A percentile compares a stretch with the other conserved stretches of the same genome.
phyloP scores from a whole-genome alignment of 2,888 invertebrate species.

The Drosophila melanocephala region DNA sequence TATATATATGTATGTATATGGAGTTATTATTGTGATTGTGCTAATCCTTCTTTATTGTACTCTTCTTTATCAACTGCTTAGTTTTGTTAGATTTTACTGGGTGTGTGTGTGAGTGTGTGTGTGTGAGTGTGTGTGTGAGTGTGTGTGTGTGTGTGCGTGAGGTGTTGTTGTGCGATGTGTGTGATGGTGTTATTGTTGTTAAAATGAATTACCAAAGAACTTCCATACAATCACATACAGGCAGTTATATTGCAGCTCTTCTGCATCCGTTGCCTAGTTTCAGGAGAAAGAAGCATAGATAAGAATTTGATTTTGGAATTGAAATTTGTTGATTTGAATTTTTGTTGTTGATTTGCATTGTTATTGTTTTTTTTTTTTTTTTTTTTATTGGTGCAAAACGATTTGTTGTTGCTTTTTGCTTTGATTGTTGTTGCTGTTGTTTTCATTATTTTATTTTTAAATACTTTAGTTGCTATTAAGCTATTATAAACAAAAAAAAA shows the following conservation, averaged over 20 bases:
- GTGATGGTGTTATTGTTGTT: constrained; percentile 50
- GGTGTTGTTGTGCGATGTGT: constrained; percentile 3
- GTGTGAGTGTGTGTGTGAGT: constrained; percentile 17
- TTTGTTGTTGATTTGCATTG: constrained; percentile 24
- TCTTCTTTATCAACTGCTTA: constrained; percentile 9
- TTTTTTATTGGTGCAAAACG: constrained; percentile 39
- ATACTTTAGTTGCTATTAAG: constrained; percentile 34
- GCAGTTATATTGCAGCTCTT: constrained; percentile 88
- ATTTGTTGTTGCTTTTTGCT: constrained; percentile 29
- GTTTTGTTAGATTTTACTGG: constrained; percentile 8
- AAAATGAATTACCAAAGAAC: constrained; percentile 88
- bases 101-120: constrained; percentile 24
- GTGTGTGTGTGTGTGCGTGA: constrained; percentile 12
- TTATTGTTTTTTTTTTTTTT: constrained; percentile 21
- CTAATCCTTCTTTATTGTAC: constrained; percentile 26
- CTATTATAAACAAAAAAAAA: constrained; percentile 35
- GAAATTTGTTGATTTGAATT: constrained; percentile 36
- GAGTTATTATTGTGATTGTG: constrained; percentile 24
- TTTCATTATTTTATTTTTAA: constrained; percentile 20
- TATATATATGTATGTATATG: constrained; percentile 11
- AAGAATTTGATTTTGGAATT: constrained; percentile 59
- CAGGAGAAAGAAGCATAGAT: constrained; percentile 74
- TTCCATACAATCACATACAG: constrained; percentile 90
- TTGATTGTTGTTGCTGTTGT: constrained; percentile 24
- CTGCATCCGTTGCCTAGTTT: constrained; percentile 84